A percentile compares a stretch with the other conserved stretches of the same genome.
phyloP scores from a whole-genome alignment of 2,888 invertebrate genomes.

The Chalcis sispes region DNA sequence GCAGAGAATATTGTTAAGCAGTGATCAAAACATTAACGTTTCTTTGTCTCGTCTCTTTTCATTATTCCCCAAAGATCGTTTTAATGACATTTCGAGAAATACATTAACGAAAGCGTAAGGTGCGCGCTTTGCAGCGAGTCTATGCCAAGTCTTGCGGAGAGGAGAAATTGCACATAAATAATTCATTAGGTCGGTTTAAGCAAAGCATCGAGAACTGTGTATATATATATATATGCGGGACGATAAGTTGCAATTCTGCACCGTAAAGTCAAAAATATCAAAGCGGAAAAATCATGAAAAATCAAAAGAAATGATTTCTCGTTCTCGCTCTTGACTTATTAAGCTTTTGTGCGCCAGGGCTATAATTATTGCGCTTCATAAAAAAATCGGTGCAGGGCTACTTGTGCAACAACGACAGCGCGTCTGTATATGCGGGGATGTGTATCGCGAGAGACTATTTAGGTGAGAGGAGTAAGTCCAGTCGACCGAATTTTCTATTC shows the following conservation, averaged over 20 bases:
- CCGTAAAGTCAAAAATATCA: too few species aligned
- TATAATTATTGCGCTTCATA: neutral
- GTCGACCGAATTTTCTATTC: constrained; percentile 37
- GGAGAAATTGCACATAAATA: constrained; percentile 47
- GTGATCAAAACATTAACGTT: too few species aligned
- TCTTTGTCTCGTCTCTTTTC: too few species aligned
- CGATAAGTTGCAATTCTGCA: too few species aligned
- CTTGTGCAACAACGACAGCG: too few species aligned
- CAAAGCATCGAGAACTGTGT: neutral
- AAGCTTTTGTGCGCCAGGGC: too few species aligned
- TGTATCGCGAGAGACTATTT: too few species aligned
- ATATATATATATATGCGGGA: neutral
- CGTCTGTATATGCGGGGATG: neutral
- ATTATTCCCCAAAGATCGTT: neutral
- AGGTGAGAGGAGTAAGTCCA: neutral
- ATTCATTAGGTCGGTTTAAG: constrained; percentile 47
- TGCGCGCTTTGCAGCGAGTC: neutral
- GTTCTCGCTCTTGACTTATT: neutral
- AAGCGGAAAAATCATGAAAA: too few species aligned
- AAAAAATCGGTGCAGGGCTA: neutral
- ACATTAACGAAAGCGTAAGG: constrained; percentile 19
- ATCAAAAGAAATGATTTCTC: too few species aligned
- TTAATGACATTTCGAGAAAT: constrained; percentile 19
- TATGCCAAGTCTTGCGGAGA: constrained; percentile 4
- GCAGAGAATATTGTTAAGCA: too few species aligned